These are phyloP conservation scores for Eulithis prunata DNA, from an alignment of 2,888 invertebrate species.

Conservation along the genomic window DNA sequence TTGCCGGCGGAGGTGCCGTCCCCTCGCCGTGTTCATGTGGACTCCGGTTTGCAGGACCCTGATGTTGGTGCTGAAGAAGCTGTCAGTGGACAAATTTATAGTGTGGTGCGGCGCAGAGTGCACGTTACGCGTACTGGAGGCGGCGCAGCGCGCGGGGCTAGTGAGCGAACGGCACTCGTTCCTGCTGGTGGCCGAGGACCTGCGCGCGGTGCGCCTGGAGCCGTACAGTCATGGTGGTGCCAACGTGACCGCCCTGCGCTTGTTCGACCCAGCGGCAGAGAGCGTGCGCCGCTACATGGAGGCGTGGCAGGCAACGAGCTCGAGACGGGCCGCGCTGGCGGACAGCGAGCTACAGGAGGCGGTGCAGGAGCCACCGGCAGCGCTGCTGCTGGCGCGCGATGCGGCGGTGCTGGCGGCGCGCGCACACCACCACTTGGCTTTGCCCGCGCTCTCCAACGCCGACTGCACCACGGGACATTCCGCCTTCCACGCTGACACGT, in stretches of 20 bases:
- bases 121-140: constrained; percentile 67
- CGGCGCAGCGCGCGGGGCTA: constrained; percentile 76
- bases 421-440: constrained; percentile 48
- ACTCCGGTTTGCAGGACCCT: constrained; percentile 51
- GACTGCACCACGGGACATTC: constrained; percentile 58
- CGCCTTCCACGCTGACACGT: constrained; percentile 72
- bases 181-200: constrained; percentile 65
- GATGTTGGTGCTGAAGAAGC: constrained; percentile 70
- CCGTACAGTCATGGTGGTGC: constrained; percentile 74
- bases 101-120: constrained; percentile 67
- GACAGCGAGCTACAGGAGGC: constrained; percentile 34
- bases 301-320: constrained; percentile 47
- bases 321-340: constrained; percentile 22
- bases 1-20: not conserved
- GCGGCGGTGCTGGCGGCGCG: constrained; percentile 39
- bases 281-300: constrained; percentile 45
- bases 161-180: constrained; percentile 66
- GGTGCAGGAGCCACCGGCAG: constrained; percentile 37
- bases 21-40: not conserved
- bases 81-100: constrained; percentile 58
- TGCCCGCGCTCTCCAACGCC: constrained; percentile 48
- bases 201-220: constrained; percentile 61
- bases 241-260: constrained; percentile 67
- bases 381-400: constrained; percentile 37
- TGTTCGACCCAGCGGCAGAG: constrained; percentile 62